Percentiles rank a stretch among this genome's conserved stretches.
Conservation (phyloP, 2,113 vertebrate species). For the Hydropotes inermis region DNA sequence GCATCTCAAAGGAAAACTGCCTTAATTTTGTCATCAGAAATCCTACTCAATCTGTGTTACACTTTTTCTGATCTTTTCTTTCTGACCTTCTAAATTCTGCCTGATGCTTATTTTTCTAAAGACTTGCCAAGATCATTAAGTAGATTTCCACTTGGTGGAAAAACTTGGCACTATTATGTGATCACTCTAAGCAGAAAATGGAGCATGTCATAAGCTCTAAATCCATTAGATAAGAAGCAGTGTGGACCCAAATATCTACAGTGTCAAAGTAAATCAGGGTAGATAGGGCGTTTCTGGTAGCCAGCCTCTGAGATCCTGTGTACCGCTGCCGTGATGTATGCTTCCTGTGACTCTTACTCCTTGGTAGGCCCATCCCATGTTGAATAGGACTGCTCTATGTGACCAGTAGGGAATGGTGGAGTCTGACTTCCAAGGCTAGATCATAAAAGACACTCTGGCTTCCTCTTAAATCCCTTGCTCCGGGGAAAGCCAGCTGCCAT, state of each 20-base stretch:
- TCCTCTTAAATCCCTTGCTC: background rate
- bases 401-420: background rate
- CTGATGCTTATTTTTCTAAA: constrained; percentile 55
- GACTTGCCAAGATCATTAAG: constrained; percentile 65
- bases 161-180: constrained; percentile 19
- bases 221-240: background rate
- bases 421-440: background rate
- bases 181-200: constrained; percentile 40
- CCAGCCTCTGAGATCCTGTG: background rate
- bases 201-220: background rate
- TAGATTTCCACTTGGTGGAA: constrained; percentile 52
- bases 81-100: constrained; percentile 21
- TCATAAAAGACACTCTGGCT: background rate
- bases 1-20: background rate
- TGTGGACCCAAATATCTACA: background rate
- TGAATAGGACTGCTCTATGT: background rate
- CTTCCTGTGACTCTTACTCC: background rate
- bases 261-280: background rate
- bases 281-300: background rate
- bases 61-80: background rate
- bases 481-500: background rate
- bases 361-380: background rate
- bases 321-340: accelerated
- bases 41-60: background rate
- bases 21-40: constrained; percentile 17